Conservation (phyloP, 2,888 invertebrate species). For the Pycnomerus fuliginosus region DNA sequence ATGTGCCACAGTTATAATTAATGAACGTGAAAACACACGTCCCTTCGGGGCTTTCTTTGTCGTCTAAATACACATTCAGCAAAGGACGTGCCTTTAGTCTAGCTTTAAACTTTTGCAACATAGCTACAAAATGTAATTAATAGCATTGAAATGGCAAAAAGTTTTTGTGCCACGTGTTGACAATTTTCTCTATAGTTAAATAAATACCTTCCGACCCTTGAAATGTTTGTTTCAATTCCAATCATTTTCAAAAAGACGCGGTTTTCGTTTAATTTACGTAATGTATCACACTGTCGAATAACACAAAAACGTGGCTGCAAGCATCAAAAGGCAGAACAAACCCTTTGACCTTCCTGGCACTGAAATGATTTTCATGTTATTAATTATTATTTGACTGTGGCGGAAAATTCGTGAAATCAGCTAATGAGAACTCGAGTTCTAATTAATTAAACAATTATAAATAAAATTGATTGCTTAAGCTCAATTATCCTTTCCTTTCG, state of each 20-base stretch:
- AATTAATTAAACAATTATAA: too few species aligned
- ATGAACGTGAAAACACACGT: conserved; percentile 24
- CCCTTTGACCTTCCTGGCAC: conserved; percentile 7
- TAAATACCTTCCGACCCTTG: too few species aligned
- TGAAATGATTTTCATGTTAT: conserved; percentile 1
- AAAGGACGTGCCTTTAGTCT: conserved; percentile 8
- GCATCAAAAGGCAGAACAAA: conserved; percentile 10
- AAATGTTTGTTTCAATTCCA: too few species aligned
- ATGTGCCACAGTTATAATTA: conserved; percentile 27
- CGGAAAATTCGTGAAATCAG: too few species aligned
- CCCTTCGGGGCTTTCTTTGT: conserved; percentile 24
- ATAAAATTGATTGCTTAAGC: too few species aligned
- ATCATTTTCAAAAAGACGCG: too few species aligned
- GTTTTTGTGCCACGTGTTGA: too few species aligned
- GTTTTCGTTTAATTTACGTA: conserved; percentile 12
- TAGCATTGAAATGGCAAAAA: conserved; percentile 19
- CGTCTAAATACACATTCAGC: conserved; percentile 12
- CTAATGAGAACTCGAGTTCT: too few species aligned
- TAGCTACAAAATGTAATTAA: conserved; percentile 18
- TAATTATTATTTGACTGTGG: conserved; percentile 1
- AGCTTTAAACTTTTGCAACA: conserved; percentile 12
- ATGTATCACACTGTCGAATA: too few species aligned
- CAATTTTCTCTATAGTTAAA: too few species aligned
- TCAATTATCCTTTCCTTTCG: too few species aligned
- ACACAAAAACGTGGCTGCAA: too few species aligned